phyloP scores from a whole-genome alignment of 30 jellyfish, hydroid and myxozoan species.

The Chrysaora quinquecirrha region DNA sequence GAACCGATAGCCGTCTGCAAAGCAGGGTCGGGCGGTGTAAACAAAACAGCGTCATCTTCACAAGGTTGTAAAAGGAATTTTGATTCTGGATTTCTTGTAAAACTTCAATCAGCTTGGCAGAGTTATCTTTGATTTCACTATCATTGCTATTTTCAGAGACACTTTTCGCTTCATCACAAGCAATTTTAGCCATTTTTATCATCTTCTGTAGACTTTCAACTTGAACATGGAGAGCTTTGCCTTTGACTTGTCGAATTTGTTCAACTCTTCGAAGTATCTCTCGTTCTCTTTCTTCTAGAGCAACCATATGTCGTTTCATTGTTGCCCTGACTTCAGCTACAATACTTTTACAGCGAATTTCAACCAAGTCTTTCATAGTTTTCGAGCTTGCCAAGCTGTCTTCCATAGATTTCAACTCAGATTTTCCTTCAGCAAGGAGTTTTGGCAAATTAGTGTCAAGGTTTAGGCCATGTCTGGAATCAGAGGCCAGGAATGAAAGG shows the following conservation, averaged over 20 bases:
- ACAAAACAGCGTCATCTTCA: slow-evolving; percentile 96
- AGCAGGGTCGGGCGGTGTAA: slow-evolving; percentile 99
- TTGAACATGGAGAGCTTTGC: slow-evolving; percentile 80
- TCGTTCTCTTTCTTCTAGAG: slow-evolving; percentile 95
- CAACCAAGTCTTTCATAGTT: slow-evolving; percentile 87
- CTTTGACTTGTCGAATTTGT: slow-evolving; percentile 90
- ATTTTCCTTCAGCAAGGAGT: slow-evolving; percentile 76
- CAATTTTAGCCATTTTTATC: slow-evolving; percentile 36
- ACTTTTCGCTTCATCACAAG: slow-evolving; percentile 79
- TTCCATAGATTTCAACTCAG: slow-evolving; percentile 85
- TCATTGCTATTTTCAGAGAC: slow-evolving; percentile 59
- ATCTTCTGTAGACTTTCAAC: slow-evolving; percentile 71
- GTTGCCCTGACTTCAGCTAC: slow-evolving; percentile 84
- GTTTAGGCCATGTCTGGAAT: slow-evolving; percentile 46
- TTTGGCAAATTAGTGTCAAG: slow-evolving; percentile 56
- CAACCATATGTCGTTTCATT: slow-evolving; percentile 92
- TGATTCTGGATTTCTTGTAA: slow-evolving; percentile 72
- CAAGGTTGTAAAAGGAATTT: slow-evolving; percentile 74
- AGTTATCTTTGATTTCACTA: slow-evolving; percentile 47
- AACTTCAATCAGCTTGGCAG: slow-evolving; percentile 41
- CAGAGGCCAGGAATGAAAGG: slow-evolving; percentile 63
- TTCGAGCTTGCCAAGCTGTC: slow-evolving; percentile 73
- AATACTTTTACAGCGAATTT: slow-evolving; percentile 75
- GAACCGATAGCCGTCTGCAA: slow-evolving; percentile 95
- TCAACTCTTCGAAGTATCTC: slow-evolving; percentile 91